Conservation (phyloP, 2,797 vertebrate genomes). For the Hemitrygon akajei region DNA sequence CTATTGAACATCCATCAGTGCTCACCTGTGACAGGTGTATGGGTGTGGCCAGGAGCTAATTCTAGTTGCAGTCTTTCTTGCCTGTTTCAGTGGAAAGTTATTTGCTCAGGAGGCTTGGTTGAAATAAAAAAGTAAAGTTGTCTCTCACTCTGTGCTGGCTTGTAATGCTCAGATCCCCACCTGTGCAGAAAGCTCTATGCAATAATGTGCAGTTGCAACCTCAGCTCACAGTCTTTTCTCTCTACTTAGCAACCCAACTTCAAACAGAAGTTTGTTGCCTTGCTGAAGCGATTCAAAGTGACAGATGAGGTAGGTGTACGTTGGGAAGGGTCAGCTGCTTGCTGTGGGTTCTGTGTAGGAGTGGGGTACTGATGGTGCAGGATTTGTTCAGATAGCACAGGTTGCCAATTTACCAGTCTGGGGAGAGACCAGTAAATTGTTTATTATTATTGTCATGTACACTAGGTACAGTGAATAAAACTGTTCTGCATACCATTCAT, state of each 20-base stretch:
- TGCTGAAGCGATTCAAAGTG: slow-evolving; percentile 74
- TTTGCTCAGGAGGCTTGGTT: not conserved
- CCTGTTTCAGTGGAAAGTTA: not conserved
- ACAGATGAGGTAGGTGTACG: slow-evolving; percentile 65
- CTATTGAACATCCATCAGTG: not conserved
- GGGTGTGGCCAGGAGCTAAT: not conserved
- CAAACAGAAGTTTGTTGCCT: slow-evolving; percentile 74
- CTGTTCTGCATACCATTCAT: too few relatives aligned
- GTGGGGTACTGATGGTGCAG: not conserved
- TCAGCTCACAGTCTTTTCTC: slow-evolving; percentile 10
- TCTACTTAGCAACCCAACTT: slow-evolving; percentile 69
- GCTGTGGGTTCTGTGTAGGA: too few relatives aligned
- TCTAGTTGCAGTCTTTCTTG: not conserved
- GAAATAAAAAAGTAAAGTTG: too few relatives aligned
- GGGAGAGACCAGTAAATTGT: too few relatives aligned
- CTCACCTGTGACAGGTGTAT: not conserved
- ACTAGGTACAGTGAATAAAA: too few relatives aligned
- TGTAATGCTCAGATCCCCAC: not conserved
- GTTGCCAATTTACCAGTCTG: not conserved
- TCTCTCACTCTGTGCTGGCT: not conserved
- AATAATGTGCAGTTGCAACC: not conserved
- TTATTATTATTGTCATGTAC: too few relatives aligned
- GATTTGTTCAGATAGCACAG: not conserved
- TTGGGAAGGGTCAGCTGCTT: too few relatives aligned
- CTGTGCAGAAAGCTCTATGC: not conserved